Evolutionary conservation across 2,113 vertebrate species (phyloP).

Genomic region (Mus spicilegus): DNA sequence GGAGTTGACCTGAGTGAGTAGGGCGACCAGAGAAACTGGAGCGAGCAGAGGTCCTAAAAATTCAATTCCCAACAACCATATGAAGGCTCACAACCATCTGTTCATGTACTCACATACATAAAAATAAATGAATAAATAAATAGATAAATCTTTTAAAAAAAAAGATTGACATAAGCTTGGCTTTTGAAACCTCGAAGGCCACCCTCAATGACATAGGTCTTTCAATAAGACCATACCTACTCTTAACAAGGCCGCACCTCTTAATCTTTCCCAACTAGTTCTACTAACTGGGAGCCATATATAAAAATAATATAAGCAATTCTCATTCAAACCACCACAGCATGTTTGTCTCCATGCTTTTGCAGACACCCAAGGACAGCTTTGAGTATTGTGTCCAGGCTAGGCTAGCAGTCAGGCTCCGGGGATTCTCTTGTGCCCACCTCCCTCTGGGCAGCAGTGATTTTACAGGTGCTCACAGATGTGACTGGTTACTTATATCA

Average conservation of each 20-base stretch:
- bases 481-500: not conserved
- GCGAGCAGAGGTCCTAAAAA: too few species aligned
- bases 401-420: not conserved
- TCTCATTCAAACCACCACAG: not conserved
- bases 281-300: not conserved
- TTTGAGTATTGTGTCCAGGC: not conserved
- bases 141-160: too few species aligned
- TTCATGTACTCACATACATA: too few species aligned
- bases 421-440: not conserved
- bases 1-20: too few species aligned
- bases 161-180: not conserved
- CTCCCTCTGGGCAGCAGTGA: not conserved
- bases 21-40: too few species aligned
- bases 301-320: not conserved
- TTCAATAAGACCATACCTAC: not conserved
- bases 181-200: not conserved
- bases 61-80: too few species aligned
- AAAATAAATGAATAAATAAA: too few species aligned
- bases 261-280: not conserved
- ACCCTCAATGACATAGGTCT: not conserved
- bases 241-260: not conserved
- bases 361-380: not conserved
- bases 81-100: too few species aligned
- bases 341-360: not conserved
- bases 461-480: not conserved